Evolutionary conservation across 1,140 invertebrate species (phyloP), one percentile per base, ranked within the genome.

Genomic region (Atta texana): DNA sequence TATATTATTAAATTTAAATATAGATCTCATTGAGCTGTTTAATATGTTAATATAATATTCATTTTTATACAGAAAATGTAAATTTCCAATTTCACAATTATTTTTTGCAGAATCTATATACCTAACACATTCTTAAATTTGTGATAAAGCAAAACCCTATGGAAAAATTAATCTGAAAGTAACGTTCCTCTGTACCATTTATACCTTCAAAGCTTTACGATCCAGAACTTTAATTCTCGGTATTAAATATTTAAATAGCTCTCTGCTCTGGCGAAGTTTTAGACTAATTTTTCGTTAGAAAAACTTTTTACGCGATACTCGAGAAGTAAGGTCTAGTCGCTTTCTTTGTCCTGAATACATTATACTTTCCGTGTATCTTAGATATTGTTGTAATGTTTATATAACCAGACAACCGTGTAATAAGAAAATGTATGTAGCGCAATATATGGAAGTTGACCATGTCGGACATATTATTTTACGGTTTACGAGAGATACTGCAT

Each of bases 311-410:
- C 28, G 63, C 16, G 14, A 2, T 39, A 69, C 18, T 49, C 39
- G 12, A 74, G 57, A 14, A 31, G 16, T 49, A 39, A 74, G 24
- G 7, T 84, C 28, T 21, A 44, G 14, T 24, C 7, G 34, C 18
- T 63, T 61, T 49, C 49, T 18, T 21, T n/a, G 4, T 44, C 64
- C 7, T 21, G 24, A 49, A 61, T 75, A 21, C 71, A 49, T 59
- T 72, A 28, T 44, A 28, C 51, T 24, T 71, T 44, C 31, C 24
- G 39, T 34, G 14, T 74, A 34, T 74, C 55, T 74, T 51, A 18
- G 18, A 74, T 72, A 82, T 44, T 82, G 68, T 49, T 51, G 39
- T 28, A 6, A 61, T 49, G 69, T 61, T 74, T 55, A 84, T 74
- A 61, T 24, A 49, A 34, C 8, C 80, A 49, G 69, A 74, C 69